Conservation (phyloP, 1,140 invertebrate species). For the Zaprionus taronus region DNA sequence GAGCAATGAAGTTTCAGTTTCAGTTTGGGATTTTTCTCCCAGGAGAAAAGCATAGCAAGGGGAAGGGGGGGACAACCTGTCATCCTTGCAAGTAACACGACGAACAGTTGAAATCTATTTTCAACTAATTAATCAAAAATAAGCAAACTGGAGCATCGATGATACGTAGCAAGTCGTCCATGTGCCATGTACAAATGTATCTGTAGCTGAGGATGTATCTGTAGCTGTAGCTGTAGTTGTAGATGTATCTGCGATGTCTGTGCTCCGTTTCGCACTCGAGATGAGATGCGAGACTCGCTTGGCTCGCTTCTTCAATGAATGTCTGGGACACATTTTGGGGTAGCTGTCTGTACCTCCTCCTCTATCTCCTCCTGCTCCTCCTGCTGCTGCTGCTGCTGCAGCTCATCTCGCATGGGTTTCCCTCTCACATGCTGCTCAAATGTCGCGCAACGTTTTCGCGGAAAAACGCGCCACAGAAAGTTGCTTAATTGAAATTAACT, state of each 20-base stretch:
- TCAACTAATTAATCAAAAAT: constrained; percentile 82
- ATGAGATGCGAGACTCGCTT: constrained; percentile 21
- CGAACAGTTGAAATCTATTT: constrained; percentile 66
- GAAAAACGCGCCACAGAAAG: constrained; percentile 52
- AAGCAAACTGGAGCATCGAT: constrained; percentile 76
- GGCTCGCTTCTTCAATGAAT: constrained; percentile 41
- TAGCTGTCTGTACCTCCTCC: constrained; percentile 7
- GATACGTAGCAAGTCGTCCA: constrained; percentile 48
- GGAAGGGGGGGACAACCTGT: constrained; percentile 48
- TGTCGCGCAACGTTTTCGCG: constrained; percentile 71
- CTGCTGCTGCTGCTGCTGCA: background rate
- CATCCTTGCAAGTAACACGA: constrained; percentile 56
- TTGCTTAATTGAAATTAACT: constrained; percentile 67
- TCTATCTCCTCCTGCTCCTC: background rate
- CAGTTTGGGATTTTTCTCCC: constrained; percentile 13
- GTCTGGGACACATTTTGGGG: constrained; percentile 22
- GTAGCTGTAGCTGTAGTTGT: background rate
- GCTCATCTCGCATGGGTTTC: constrained; percentile 29
- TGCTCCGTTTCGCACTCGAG: constrained; percentile 40
- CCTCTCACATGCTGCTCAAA: constrained; percentile 58
- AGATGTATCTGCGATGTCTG: constrained; percentile 35
- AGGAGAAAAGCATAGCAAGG: background rate
- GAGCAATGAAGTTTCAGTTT: constrained; percentile 35
- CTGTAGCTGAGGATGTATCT: background rate
- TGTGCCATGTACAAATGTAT: constrained; percentile 15